phyloP scores from a whole-genome alignment of 2,888 invertebrate species.

The Aromia moschata region DNA sequence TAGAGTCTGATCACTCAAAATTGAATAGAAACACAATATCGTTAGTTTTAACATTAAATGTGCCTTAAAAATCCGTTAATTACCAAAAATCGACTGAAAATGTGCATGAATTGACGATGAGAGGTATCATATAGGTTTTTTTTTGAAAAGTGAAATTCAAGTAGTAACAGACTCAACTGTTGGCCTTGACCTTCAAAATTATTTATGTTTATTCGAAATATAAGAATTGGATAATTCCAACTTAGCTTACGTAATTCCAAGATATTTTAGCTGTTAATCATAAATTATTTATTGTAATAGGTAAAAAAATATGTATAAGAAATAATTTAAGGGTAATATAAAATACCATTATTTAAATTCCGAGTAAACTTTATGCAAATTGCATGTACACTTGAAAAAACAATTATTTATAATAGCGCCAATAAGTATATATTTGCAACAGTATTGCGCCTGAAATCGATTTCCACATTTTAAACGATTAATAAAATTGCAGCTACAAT shows the following conservation, averaged over 20 bases:
- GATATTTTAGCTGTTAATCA: slow-evolving; percentile 32
- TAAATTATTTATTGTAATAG: slow-evolving; percentile 26
- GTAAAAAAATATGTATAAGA: slow-evolving; percentile 12
- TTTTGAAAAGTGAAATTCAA: slow-evolving; percentile 32
- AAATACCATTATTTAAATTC: slow-evolving; percentile 22
- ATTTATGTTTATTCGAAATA: slow-evolving; percentile 35
- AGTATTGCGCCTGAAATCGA: background rate
- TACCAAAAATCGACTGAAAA: too few species aligned
- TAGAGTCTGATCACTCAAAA: too few species aligned
- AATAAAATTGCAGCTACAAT: slow-evolving; percentile 16
- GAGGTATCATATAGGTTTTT: too few species aligned
- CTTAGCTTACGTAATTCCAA: slow-evolving; percentile 39
- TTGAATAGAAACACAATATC: too few species aligned
- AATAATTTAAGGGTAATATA: slow-evolving; percentile 18
- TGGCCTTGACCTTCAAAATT: slow-evolving; percentile 42
- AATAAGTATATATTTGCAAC: slow-evolving; percentile 19
- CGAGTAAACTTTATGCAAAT: slow-evolving; percentile 20
- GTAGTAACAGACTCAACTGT: slow-evolving; percentile 17
- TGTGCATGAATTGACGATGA: too few species aligned
- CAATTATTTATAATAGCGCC: slow-evolving; percentile 18
- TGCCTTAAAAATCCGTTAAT: too few species aligned
- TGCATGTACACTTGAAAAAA: slow-evolving; percentile 7
- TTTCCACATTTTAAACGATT: slow-evolving; percentile 14
- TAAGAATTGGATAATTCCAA: slow-evolving; percentile 35
- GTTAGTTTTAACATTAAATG: too few species aligned